Evolutionary conservation across 1,140 invertebrate genomes (phyloP), one percentile per base, ranked within the genome.

Genomic region (Monomorium pharaonis): DNA sequence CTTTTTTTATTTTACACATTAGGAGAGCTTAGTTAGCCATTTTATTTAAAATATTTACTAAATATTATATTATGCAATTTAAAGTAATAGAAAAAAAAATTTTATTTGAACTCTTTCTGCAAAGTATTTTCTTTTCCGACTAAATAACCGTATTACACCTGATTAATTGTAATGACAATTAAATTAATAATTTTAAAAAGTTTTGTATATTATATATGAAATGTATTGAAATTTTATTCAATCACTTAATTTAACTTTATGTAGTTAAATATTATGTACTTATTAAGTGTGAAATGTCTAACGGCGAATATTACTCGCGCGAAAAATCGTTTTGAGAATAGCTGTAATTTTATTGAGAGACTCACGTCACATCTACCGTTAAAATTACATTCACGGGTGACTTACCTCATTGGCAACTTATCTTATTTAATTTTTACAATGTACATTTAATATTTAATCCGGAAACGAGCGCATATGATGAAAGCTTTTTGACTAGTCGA

Each of bases 401-500:
- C 51, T 70, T 80, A 69, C 30, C 37, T 72, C 51, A 30, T 18
- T 0, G 21, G 24, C 9, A 67, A 67, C 16, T 30, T 60, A 49
- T 63, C 47, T 69, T 16, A 83, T 83, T 72, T 58, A 83, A 83
- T 83, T 83, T 83, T 81, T 72, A 81, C 65, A 30, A 42, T 12
- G 14, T 33, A 80, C 5, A 10, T 30, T 83, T 72, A 83, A 83
- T 72, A 60, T 60, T 74, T 60, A 83, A 58, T 14, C n/a, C 24
- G 10, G n/a, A 51, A 60, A 3, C 2, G n/a, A 5, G 24, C 58
- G 27, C 14, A 7, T 56, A 27, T 33, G 44, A 83, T 30, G 49
- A 44, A 18, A 60, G 14, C 67, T 47, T 72, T 21, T n/a, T 18
- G 5, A 33, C 33, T 16, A 21, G 16, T 7, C n/a, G 44, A 51